Evolutionary conservation across 2,797 vertebrate genomes (phyloP).

Genomic region (Sebastes kiyomatsui): DNA sequence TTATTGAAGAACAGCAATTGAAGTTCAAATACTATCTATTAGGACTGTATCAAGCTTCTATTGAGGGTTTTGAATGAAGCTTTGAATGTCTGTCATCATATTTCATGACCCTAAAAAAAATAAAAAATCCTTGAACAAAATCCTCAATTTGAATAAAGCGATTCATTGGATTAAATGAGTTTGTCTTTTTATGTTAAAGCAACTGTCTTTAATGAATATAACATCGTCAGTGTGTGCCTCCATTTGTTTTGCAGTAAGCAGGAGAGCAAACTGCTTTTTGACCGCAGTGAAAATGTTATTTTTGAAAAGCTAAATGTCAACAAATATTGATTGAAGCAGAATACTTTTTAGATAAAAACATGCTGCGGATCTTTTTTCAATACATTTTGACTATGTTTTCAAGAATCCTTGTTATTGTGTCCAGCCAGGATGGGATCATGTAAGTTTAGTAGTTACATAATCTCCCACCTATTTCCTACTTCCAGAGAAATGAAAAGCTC

Average conservation of each 20-base stretch:
- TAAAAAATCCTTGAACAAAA: neutral
- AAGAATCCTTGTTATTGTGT: neutral
- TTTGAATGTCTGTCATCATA: neutral
- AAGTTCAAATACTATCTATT: neutral
- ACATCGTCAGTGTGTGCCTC: neutral
- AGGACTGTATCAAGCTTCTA: neutral
- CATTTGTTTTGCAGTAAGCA: neutral
- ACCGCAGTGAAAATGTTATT: neutral
- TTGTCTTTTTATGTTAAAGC: neutral
- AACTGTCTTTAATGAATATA: neutral
- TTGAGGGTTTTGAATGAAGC: neutral
- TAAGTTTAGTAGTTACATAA: neutral
- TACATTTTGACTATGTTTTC: neutral
- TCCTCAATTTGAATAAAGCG: neutral
- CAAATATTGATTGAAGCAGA: neutral
- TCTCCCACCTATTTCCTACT: conserved; percentile 12
- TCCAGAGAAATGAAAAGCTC: neutral
- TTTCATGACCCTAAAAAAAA: neutral
- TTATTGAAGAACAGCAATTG: neutral
- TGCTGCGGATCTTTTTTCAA: neutral
- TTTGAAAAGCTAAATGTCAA: neutral
- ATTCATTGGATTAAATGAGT: neutral
- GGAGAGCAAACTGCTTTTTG: no score
- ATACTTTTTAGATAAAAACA: neutral
- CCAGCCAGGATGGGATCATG: neutral